Evolutionary conservation across 2,797 vertebrate genomes (phyloP), one percentile per base, ranked within the genome.

Genomic region (Rhabdophis nuchalis): DNA sequence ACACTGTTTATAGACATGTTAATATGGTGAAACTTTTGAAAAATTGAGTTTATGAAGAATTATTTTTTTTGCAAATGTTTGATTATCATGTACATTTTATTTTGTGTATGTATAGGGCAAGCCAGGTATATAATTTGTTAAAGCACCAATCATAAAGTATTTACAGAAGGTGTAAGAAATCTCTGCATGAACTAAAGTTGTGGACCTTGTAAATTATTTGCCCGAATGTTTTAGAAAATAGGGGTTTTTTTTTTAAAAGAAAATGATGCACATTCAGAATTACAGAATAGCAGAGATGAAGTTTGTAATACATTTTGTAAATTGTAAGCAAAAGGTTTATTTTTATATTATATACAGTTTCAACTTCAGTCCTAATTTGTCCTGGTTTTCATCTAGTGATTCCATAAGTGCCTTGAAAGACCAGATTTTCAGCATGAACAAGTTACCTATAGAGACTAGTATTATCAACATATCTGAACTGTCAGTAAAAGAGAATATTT

Each of bases 271-370:
- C 97, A 97, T 96, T 97, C 98, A 97, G 96, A 98, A 95, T 96
- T 97, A 95, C 97, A 97, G 97, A 97, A 98, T 97, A 97, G 97
- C 97, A 97, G 95, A 97, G 98, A 98, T 98, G 97, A 98, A 98
- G 98, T 99, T 98, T 99, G 98, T 99, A 99, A 98, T 98, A 98
- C 97, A 96, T 98, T 99, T 98, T 99, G 99, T 99, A 99, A 99
- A 99, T 99, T 98, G 98, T 99, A 98, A 98, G 98, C 97, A 98
- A 98, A 99, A 99, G 97, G 98, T 99, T 99, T 99, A 99, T 99
- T 99, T 99, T 99, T 99, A 98, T 99, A 99, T 98, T 98, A 97
- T 97, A 97, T 98, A 95, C 97, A 94, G 96, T 98, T 97, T 89
- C 97, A 97, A 97, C 96, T 97, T 96, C 96, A 96, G 95, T 96